Evolutionary conservation across 2,113 vertebrate species (phyloP), one percentile per base, ranked within the genome.

Genomic region (Sorex araneus): DNA sequence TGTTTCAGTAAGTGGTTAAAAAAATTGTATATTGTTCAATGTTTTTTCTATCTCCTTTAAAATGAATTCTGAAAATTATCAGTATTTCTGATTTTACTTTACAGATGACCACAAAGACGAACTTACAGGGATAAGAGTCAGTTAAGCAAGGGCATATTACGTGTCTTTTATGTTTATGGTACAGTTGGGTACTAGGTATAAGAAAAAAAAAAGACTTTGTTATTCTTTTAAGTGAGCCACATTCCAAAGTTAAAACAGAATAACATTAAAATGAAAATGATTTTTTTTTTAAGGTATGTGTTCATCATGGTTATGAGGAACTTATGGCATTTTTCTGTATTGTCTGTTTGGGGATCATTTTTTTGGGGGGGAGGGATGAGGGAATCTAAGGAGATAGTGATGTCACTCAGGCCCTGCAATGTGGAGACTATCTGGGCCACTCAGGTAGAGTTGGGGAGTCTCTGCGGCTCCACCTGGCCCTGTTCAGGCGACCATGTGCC

Each of bases 61-160:
- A 23, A 25, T 81, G 57, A 57, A 34, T 94, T 90, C 79, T 78
- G 69, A 94, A 18, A 1, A 63, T 32, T 8, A 19, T 69, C 30
- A 57, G 2, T 70, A 75, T 89, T 94, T 93, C 36, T 66, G 28
- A 75, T 75, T 94, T 95, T 82, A 70, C 43, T 78, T 57, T 67
- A 18, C 6, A 64, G 7, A 30, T 90, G 32, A 86, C 10, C n/a
- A 40, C 45, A 84, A 63, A 73, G 28, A 66, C 80, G 47, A 74
- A 87, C 81, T 88, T 57, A 25, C 34, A 27, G 63, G 19, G 63
- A 21, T 78, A 77, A 25, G 50, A 70, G 13, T 87, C 36, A 85
- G 25, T 78, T 94, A 3, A 82, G 13, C n/a, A 79, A 90, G 28
- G 78, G 3, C 4, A 3, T 91, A 25, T 40, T 90, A 27, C 73